phyloP scores from a whole-genome alignment of 1,140 invertebrate genomes.

The Eriocheir sinensis region DNA sequence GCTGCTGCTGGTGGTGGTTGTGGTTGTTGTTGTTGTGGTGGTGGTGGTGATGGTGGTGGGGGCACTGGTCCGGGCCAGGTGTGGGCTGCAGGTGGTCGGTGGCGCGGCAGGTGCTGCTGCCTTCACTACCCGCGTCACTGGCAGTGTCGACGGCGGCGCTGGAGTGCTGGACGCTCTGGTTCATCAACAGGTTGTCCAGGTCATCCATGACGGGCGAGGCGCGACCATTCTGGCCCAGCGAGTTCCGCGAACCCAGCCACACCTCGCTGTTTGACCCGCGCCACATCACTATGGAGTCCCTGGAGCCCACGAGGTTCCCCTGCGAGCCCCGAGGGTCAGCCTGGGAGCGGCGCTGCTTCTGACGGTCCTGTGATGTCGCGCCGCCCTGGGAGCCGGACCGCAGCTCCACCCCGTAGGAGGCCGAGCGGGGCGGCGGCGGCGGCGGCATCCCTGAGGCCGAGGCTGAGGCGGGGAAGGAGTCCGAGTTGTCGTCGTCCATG shows the following conservation, averaged over 20 bases:
- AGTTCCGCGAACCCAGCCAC: conserved; percentile 52
- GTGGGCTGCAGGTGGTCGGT: neutral
- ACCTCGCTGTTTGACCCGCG: conserved; percentile 1
- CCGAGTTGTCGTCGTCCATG: conserved; percentile 57
- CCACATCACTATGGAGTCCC: conserved; percentile 49
- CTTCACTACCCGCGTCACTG: conserved; percentile 68
- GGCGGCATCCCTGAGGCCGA: conserved; percentile 66
- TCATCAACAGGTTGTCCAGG: conserved; percentile 73
- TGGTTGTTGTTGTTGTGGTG: conserved; percentile 53
- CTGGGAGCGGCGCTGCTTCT: conserved; percentile 15
- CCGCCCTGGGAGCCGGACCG: neutral
- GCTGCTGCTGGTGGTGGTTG: conserved; percentile 54
- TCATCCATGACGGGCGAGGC: conserved; percentile 73
- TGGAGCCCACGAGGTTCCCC: conserved; percentile 46
- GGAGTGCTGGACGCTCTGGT: conserved; percentile 67
- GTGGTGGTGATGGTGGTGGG: conserved; percentile 46
- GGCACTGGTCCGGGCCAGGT: neutral
- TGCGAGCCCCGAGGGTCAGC: conserved; percentile 51
- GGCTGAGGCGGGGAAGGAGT: conserved; percentile 68
- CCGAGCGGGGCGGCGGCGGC: conserved; percentile 68
- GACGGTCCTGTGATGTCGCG: neutral
- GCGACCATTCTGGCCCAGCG: conserved; percentile 48
- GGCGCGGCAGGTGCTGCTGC: conserved; percentile 67
- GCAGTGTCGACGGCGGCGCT: conserved; percentile 36
- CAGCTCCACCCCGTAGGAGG: conserved; percentile 69